These are phyloP conservation scores for Laothoe populi DNA, from an alignment of 2,888 invertebrate species.

Conservation along the genomic window DNA sequence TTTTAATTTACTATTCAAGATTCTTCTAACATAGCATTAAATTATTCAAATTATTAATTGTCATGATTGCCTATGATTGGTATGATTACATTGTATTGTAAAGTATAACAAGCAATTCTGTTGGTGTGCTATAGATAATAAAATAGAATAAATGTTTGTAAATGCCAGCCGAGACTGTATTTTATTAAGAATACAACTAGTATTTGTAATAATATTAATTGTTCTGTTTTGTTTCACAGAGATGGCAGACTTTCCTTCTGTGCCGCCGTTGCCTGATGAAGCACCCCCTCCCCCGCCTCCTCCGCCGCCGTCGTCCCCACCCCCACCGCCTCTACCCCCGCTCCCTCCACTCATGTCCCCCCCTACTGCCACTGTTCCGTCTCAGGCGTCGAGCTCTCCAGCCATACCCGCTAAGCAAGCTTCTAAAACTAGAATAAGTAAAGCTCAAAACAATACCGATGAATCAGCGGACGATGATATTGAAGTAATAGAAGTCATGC, in stretches of 20 bases:
- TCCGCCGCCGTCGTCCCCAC: constrained; percentile 49
- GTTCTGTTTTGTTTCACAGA: constrained; percentile 53
- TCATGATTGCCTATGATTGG: no score
- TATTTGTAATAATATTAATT: background rate
- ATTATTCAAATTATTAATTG: no score
- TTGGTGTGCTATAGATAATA: no score
- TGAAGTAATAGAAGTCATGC: constrained; percentile 56
- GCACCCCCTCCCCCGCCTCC: constrained; percentile 64
- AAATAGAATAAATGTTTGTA: no score
- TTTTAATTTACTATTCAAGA: no score
- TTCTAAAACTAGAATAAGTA: background rate
- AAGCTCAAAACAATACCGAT: background rate
- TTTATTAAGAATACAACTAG: background rate
- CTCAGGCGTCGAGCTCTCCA: background rate
- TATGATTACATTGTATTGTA: no score
- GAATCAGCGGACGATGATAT: constrained; percentile 43
- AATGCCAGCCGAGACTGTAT: no score
- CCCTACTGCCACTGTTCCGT: background rate
- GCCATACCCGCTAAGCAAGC: background rate
- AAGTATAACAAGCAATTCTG: no score
- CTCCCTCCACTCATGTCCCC: constrained; percentile 27
- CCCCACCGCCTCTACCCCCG: constrained; percentile 40
- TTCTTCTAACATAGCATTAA: no score
- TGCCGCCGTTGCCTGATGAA: constrained; percentile 77
- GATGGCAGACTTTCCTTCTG: constrained; percentile 65